Base-by-base conservation (phyloP, 2,113 vertebrate genomes). In the Neofelis nebulosa region DNA sequence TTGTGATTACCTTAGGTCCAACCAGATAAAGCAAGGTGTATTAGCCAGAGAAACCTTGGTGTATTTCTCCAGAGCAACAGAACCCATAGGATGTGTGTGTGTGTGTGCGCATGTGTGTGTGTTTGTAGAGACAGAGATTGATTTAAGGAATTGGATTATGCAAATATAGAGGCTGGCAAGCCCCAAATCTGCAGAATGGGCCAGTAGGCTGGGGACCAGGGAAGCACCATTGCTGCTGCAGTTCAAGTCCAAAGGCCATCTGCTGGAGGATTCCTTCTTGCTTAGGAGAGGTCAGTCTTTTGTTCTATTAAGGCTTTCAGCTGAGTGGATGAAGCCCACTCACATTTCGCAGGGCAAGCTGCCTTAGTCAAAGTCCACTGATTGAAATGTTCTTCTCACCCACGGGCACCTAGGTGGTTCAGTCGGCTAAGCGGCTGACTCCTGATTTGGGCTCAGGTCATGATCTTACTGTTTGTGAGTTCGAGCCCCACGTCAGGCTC, bases 381-480 rank as follows among this genome's bases (percentile, higher is more conserved):
- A 71, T 71, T 92, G 82, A 89, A 94, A 71, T 94, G 15, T 78
- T 83, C 66, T 76, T 81, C 41, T 89, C 55, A 78, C 76, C 33
- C 9, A 14, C 1, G 18, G 57, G 57, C 18, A 21, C 21, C 57
- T 61, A 18, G 21, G 18, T 61, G 21, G 21, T 61, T 61, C 21
- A 23, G 21, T 61, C 7, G 7, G 57, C 8, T 61, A 61, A 61
- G 21, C 21, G 5, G 21, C 57, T 2, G 21, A 61, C 57, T 61
- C 57, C 23, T 61, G 21, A 61, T 61, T 23, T 61, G 19, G 57
- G 21, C 57, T 61, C 57, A 61, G 57, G 21, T 61, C 57, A 61
- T 61, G 57, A 61, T 8, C 57, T 61, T 21, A 61, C 21, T 61
- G 55, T 55, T 55, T 6, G 18, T 55, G 55, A 55, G 55, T 55